Evolutionary conservation across 2,888 invertebrate genomes (phyloP).

Genomic region (Coelinius sp.): DNA sequence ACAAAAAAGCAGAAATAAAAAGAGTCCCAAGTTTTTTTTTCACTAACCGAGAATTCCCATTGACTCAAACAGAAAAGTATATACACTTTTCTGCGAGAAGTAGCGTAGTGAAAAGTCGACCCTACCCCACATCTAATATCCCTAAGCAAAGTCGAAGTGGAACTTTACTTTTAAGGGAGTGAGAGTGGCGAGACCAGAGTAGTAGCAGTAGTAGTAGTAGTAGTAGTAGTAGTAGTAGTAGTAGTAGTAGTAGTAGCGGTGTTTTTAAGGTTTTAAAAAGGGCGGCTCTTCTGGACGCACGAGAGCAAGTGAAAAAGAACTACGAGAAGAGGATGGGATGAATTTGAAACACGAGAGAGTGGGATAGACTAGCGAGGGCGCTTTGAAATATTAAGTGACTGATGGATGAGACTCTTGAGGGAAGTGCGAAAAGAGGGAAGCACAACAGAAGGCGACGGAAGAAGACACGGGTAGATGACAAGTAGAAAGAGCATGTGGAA

Average conservation of each 20-base stretch:
- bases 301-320: neutral
- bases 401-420: conserved; percentile 67
- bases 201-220: too few species aligned
- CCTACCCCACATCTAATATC: conserved; percentile 55
- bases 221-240: too few species aligned
- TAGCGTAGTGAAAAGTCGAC: conserved; percentile 38
- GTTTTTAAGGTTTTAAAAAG: conserved; percentile 38
- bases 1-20: neutral
- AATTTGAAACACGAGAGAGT: neutral
- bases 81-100: neutral
- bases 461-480: conserved; percentile 34
- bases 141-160: conserved; percentile 55
- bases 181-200: conserved; percentile 42
- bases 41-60: neutral
- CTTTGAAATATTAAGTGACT: conserved; percentile 69
- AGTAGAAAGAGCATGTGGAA: conserved; percentile 41
- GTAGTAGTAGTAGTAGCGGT: conserved; percentile 10
- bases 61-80: conserved; percentile 1
- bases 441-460: conserved; percentile 2
- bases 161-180: conserved; percentile 56
- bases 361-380: conserved; percentile 42
- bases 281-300: conserved; percentile 47
- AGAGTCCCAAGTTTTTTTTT: neutral
- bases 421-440: conserved; percentile 43
- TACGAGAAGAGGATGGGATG: neutral